Evolutionary conservation across 2,888 invertebrate genomes (phyloP).

Genomic region (Lamellibrachia satsuma): DNA sequence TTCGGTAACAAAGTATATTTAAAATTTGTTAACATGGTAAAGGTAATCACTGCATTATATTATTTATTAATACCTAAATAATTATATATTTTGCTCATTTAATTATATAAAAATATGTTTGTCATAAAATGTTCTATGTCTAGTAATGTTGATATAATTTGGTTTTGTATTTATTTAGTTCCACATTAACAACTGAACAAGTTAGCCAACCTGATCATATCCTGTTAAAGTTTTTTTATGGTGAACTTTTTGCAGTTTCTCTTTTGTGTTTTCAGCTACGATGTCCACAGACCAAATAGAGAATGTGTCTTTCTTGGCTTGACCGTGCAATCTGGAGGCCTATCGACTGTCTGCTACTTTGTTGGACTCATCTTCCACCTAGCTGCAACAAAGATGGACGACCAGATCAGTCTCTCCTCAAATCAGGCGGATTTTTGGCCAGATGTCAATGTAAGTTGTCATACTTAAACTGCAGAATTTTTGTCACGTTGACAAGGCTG

Average conservation of each 20-base stretch:
- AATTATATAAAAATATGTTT: no score
- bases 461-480: neutral
- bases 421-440: constrained; percentile 33
- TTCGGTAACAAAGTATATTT: neutral
- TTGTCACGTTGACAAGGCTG: no score
- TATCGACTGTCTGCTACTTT: constrained; percentile 56
- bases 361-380: constrained; percentile 54
- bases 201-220: no score
- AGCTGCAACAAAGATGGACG: constrained; percentile 53
- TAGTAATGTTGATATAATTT: neutral
- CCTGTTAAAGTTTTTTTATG: no score
- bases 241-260: neutral
- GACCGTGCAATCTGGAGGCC: constrained; percentile 60
- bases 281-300: constrained; percentile 53
- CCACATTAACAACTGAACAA: no score
- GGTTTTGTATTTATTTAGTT: neutral
- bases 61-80: neutral
- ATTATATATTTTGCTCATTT: neutral
- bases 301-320: constrained; percentile 53
- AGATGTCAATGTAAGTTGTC: constrained; percentile 17
- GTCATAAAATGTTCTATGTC: neutral
- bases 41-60: neutral
- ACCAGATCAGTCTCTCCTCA: constrained; percentile 55
- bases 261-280: constrained; percentile 51
- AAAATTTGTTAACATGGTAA: neutral